Conservation (phyloP, 2,888 invertebrate species). For the Kryphioiulus occultus region DNA sequence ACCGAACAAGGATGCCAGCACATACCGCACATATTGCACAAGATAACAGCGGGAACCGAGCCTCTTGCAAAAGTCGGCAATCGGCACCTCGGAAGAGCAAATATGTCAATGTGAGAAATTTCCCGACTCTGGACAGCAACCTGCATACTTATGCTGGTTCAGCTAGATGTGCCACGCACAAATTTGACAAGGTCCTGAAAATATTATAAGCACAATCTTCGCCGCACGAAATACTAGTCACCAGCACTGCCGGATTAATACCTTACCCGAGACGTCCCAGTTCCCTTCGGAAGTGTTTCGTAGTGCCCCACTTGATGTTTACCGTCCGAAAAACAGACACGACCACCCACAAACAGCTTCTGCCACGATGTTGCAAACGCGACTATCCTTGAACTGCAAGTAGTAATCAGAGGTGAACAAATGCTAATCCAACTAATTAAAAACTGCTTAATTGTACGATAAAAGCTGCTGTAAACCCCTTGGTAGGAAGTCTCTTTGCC, state of each 20-base stretch:
- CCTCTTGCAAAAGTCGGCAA: background rate
- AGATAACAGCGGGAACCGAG: background rate
- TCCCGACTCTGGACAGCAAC: background rate
- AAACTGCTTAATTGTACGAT: background rate
- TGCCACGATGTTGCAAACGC: background rate
- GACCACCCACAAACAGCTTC: background rate
- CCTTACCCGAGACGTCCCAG: background rate
- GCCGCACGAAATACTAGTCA: no score
- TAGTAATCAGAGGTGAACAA: background rate
- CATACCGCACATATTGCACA: background rate
- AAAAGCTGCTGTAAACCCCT: background rate
- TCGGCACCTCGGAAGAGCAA: background rate
- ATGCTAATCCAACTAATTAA: background rate
- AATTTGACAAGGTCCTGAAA: background rate
- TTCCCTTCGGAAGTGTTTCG: background rate
- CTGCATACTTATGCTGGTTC: background rate
- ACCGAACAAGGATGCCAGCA: background rate
- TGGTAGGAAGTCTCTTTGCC: background rate
- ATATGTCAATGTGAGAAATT: background rate
- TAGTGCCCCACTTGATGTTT: background rate
- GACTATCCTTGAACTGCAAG: constrained; percentile 7
- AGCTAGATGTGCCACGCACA: background rate
- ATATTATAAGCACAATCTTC: background rate
- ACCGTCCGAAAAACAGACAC: background rate
- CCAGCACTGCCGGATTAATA: background rate